A percentile compares a stretch with the other conserved stretches of the same genome.
Evolutionary conservation across 64 coral and sea anemone genomes (phyloP).

Genomic region (Platygyra sinensis): DNA sequence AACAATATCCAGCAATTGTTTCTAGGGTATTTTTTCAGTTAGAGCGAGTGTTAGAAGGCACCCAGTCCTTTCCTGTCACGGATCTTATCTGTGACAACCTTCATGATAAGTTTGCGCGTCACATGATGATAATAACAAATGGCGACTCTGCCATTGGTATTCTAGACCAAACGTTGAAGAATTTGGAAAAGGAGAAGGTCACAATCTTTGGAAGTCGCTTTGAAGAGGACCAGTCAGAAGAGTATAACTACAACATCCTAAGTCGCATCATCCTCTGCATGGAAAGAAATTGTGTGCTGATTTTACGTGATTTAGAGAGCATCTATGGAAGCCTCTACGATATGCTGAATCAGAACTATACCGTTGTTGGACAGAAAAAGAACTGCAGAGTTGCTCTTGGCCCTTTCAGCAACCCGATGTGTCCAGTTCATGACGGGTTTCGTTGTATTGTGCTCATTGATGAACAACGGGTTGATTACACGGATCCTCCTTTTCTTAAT

Average conservation of each 20-base stretch:
- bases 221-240: slow-evolving; percentile 95
- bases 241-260: slow-evolving; percentile 88
- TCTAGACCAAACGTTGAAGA: slow-evolving; percentile 62
- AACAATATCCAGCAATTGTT: slow-evolving; percentile 42
- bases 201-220: slow-evolving; percentile 97
- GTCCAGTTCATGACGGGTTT: slow-evolving; percentile 93
- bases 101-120: slow-evolving; percentile 77
- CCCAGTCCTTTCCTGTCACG: slow-evolving; percentile 54
- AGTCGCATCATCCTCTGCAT: slow-evolving; percentile 95
- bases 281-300: slow-evolving; percentile 91
- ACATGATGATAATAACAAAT: slow-evolving; percentile 94
- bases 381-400: slow-evolving; percentile 93
- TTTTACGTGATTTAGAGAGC: slow-evolving; percentile 84
- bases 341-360: slow-evolving; percentile 98
- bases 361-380: slow-evolving; percentile 88
- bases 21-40: slow-evolving; percentile 33
- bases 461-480: slow-evolving; percentile 82
- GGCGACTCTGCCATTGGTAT: slow-evolving; percentile 99
- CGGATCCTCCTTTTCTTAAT: slow-evolving; percentile 98
- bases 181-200: slow-evolving; percentile 81
- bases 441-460: slow-evolving; percentile 95
- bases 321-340: slow-evolving; percentile 98
- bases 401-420: slow-evolving; percentile 95
- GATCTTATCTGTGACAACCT: slow-evolving; percentile 88
- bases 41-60: not conserved